Base-by-base conservation (phyloP, 2,797 vertebrate species). In the Merluccius polli region DNA sequence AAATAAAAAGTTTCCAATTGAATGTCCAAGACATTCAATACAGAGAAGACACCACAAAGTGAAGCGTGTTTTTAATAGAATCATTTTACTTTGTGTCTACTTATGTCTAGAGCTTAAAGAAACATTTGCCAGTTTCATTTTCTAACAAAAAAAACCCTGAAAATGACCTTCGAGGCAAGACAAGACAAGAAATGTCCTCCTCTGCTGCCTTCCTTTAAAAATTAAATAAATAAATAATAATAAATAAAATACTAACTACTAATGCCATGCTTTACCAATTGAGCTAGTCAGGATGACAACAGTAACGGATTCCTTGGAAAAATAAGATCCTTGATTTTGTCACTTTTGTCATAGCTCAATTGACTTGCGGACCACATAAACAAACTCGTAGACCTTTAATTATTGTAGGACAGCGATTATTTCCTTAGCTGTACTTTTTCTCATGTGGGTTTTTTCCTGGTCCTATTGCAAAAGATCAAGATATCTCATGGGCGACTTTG, bases 91-190 rank as follows among this genome's bases (percentile, higher is more conserved):
- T 59, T 2, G n/a, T n/a, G n/a, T n/a, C n/a, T n/a, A n/a, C 52
- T 63, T 63, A 30, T 13, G 65, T 30, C 10, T 12, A 29, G 29
- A 69, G 67, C 67, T 69, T 30, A 16, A 69, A 24, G 7, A 24
- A 69, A 31, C 1, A 30, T 84, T 79, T 63, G 18, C 5, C 18
- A 52, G 18, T 52, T 52, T 21, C 18, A 52, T 52, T 52, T 21
- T 52, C 21, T 21, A 52, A 52, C 9, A 9, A 63, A 52, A 63
- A 10, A 63, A 63, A 52, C 18, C 48, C 7, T 63, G 52, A 63
- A 52, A 1, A 52, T n/a, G 48, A 52, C 48, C 48, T 52, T 52
- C 18, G 48, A 52, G 48, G 48, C 1, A 21, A 52, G 48, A 41
- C 48, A 52, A 52, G 48, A 52, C 15, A 52, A 21, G 48, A 52